These are phyloP conservation scores for Drosophila kikkawai DNA, from an alignment of 1,140 invertebrate genomes.

Conservation along the genomic window DNA sequence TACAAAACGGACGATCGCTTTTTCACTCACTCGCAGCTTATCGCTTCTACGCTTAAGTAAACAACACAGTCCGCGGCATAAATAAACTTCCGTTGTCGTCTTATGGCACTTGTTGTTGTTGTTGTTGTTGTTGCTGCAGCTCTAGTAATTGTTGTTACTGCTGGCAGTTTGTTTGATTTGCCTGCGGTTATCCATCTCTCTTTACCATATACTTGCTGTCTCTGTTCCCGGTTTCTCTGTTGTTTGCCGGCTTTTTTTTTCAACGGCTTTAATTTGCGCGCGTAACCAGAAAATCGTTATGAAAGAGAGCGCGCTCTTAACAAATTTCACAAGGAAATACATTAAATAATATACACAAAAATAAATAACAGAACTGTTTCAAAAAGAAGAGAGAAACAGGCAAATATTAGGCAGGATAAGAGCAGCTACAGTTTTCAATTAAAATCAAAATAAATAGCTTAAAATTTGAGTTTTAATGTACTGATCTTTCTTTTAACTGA, in stretches of 20 bases:
- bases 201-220: constrained; percentile 8
- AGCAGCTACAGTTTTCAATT: neutral
- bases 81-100: constrained; percentile 78
- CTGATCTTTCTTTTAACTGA: too few relatives aligned
- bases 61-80: constrained; percentile 65
- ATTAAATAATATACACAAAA: neutral
- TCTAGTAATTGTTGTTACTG: constrained; percentile 27
- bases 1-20: constrained; percentile 31
- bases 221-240: constrained; percentile 41
- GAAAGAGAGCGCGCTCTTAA: constrained; percentile 31
- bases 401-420: neutral
- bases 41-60: constrained; percentile 73
- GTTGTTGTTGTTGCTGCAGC: constrained; percentile 22
- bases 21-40: constrained; percentile 52
- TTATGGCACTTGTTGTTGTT: constrained; percentile 36
- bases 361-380: neutral
- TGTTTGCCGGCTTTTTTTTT: constrained; percentile 52
- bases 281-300: constrained; percentile 42
- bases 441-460: neutral
- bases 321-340: constrained; percentile 2
- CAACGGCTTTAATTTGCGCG: constrained; percentile 33
- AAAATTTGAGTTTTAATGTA: neutral
- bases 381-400: neutral
- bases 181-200: constrained; percentile 30
- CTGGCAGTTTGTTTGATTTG: constrained; percentile 63